Evolutionary conservation across 2,888 invertebrate species (phyloP).

Genomic region (Elegia similella): DNA sequence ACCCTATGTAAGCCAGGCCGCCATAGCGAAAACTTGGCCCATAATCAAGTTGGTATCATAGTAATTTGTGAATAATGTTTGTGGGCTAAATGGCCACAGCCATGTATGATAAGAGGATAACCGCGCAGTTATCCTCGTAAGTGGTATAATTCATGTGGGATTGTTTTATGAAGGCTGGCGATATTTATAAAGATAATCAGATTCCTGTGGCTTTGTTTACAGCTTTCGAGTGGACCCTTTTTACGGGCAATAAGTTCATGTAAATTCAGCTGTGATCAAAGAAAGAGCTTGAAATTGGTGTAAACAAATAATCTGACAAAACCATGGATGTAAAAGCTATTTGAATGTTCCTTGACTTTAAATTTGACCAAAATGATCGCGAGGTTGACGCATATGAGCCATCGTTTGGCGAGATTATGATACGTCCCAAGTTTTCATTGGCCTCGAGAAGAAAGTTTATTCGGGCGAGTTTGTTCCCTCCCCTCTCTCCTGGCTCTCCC

Average conservation of each 20-base stretch:
- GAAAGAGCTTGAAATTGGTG: no score
- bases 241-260: no score
- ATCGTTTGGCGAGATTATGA: constrained; percentile 50
- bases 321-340: no score
- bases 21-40: neutral
- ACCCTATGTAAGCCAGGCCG: neutral
- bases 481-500: constrained; percentile 22
- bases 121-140: neutral
- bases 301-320: no score
- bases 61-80: neutral
- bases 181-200: neutral
- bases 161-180: neutral
- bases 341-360: neutral
- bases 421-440: constrained; percentile 59
- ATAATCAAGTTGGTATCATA: neutral
- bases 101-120: neutral
- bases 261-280: no score
- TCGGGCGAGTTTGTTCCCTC: constrained; percentile 45
- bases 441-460: constrained; percentile 59
- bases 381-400: neutral
- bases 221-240: no score
- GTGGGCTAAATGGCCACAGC: neutral
- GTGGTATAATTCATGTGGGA: neutral
- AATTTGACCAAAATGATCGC: neutral
- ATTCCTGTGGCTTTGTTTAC: no score